Evolutionary conservation across 2,888 invertebrate genomes (phyloP).

Genomic region (Acrobasis consociella): DNA sequence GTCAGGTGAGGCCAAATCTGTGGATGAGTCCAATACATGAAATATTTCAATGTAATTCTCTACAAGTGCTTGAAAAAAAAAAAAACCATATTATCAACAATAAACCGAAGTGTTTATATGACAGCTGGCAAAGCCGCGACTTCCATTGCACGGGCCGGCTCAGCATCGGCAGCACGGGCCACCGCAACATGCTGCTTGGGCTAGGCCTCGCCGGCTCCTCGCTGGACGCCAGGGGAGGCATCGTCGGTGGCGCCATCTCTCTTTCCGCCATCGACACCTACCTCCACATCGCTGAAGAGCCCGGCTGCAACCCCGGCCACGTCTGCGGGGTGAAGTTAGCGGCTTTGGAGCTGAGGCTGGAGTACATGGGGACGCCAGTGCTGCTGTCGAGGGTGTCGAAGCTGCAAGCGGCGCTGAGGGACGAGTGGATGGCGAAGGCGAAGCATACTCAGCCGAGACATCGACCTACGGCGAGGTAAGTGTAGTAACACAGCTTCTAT

Average conservation of each 20-base stretch:
- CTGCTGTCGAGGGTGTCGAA: slow-evolving; percentile 21
- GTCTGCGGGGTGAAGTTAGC: slow-evolving; percentile 90
- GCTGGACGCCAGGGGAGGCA: slow-evolving; percentile 97
- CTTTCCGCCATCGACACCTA: slow-evolving; percentile 94
- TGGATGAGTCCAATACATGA: no score
- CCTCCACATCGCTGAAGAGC: slow-evolving; percentile 94
- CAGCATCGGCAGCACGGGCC: slow-evolving; percentile 96
- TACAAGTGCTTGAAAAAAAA: no score
- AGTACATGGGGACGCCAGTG: slow-evolving; percentile 96
- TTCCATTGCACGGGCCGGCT: slow-evolving; percentile 95
- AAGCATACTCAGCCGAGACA: slow-evolving; percentile 20
- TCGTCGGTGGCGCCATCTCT: slow-evolving; percentile 97
- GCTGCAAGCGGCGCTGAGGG: slow-evolving; percentile 9
- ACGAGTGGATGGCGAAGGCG: slow-evolving; percentile 11
- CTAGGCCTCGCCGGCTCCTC: slow-evolving; percentile 94
- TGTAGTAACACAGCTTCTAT: background rate
- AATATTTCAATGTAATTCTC: no score
- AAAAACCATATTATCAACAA: no score
- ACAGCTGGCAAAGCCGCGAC: slow-evolving; percentile 93
- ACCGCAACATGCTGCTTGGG: slow-evolving; percentile 95
- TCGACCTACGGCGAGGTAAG: slow-evolving; percentile 12
- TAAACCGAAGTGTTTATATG: no score
- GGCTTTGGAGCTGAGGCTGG: slow-evolving; percentile 94
- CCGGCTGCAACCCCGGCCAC: slow-evolving; percentile 94
- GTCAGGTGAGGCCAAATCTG: no score